phyloP scores from a whole-genome alignment of 2,888 invertebrate genomes.

The Megalurothrips usitatus region DNA sequence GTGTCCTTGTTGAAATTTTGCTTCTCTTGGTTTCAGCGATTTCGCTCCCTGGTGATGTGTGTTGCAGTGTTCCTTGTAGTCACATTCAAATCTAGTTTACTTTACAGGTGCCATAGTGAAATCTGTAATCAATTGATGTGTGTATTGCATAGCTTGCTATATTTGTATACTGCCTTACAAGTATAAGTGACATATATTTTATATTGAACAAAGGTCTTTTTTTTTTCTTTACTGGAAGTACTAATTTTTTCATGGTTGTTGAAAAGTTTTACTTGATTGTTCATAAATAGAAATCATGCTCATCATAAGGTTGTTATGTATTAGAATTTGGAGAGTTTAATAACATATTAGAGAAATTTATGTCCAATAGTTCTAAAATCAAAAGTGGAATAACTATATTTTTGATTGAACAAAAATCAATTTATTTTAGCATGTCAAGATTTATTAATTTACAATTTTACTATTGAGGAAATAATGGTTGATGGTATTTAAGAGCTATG shows the following conservation, averaged over 20 bases:
- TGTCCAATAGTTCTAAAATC: background rate
- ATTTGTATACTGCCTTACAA: too few species aligned
- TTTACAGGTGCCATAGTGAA: too few species aligned
- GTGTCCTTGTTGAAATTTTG: too few species aligned
- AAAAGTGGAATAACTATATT: background rate
- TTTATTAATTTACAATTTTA: too few species aligned
- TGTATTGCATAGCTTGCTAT: too few species aligned
- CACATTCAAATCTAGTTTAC: background rate
- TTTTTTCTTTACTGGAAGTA: background rate
- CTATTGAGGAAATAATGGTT: too few species aligned
- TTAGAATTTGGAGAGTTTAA: background rate
- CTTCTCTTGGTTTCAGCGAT: too few species aligned
- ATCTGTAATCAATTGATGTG: too few species aligned
- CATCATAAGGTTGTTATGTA: slow-evolving; percentile 6
- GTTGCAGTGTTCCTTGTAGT: background rate
- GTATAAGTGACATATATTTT: background rate
- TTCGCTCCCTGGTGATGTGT: background rate
- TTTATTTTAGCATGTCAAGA: background rate
- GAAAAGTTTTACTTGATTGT: background rate
- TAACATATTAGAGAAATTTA: background rate
- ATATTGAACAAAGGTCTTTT: background rate
- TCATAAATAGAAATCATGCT: background rate
- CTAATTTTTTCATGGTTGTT: background rate
- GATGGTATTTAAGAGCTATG: too few species aligned
- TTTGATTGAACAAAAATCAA: background rate